Evolutionary conservation across 2,113 vertebrate species (phyloP).

Genomic region (Cathartes aura): DNA sequence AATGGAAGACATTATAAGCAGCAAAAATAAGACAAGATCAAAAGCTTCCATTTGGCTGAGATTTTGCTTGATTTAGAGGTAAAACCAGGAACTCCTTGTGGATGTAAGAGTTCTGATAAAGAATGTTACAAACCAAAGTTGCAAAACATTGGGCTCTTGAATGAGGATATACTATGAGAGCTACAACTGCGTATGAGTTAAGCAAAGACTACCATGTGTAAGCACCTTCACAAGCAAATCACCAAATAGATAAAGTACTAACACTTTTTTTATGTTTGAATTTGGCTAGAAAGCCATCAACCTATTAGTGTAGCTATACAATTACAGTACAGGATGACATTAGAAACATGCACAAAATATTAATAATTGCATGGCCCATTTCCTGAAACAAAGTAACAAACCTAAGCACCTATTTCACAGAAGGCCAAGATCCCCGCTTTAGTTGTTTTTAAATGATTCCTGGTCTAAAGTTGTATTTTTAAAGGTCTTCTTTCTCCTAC

Average conservation of each 20-base stretch:
- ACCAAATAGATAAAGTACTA: background rate
- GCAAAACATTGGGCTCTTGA: background rate
- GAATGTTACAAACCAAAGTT: background rate
- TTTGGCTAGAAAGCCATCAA: background rate
- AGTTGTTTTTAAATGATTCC: background rate
- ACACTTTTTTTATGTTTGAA: background rate
- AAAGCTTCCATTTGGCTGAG: background rate
- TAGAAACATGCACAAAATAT: background rate
- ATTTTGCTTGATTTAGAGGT: background rate
- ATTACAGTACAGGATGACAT: background rate
- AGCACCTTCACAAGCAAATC: background rate
- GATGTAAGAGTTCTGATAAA: background rate
- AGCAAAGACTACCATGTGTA: fast-evolving
- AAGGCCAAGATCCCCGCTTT: background rate
- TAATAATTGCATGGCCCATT: background rate
- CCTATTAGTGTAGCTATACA: background rate
- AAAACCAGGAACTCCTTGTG: background rate
- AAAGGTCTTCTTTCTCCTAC: background rate
- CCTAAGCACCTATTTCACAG: background rate
- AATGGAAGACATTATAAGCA: background rate
- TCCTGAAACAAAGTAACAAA: background rate
- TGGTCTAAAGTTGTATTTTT: background rate
- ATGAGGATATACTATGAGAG: background rate
- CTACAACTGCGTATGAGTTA: background rate
- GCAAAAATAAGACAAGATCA: background rate